Evolutionary conservation across 2,888 invertebrate species (phyloP), one percentile per base, ranked within the genome.

Genomic region (Troides helena): DNA sequence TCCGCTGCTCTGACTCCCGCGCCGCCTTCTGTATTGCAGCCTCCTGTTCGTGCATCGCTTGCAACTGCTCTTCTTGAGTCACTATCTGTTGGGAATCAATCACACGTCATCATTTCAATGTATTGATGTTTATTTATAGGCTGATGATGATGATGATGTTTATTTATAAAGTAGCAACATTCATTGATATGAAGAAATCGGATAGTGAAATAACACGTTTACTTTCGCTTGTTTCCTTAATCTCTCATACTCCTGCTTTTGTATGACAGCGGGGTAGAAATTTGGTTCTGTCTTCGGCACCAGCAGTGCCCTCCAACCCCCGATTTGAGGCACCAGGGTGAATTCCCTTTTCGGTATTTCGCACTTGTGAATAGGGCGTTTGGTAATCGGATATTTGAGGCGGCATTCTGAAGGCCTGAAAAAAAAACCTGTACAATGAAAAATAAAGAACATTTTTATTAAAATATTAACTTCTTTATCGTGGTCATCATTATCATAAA

Each of bases 211-310:
- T 18, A n/a, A 53, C 60, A 62, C 6, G 10, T 12, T 62, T 78
- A 95, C 94, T 83, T 88, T 93, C 0, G 95, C 94, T 72, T 95
- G 94, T 59, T 92, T 87, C 78, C 93, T 91, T 5, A 96, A 80
- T 50, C 95, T 85, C 1, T 94, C 89, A 72, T 94, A 94, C 73
- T 96, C 95, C 0, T 87, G 84, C 69, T 90, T 92, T 0, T 94
- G 93, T 81, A 95, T 91, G 57, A 95, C 85, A 4, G 94, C 94
- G 0, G 95, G 94, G 74, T 94, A 93, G 69, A 89, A 88, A 72
- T 93, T 93, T 0, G 92, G 92, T 46, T 90, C 81, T 2, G 81
- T 83, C 63, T 90, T 91, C 0, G 95, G 94, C 0, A 95, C 84
- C 3, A 95, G 76, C 12, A 94, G 78, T 1, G 82, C 79, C 46